Evolutionary conservation across 2,888 invertebrate species (phyloP).

Genomic region (Tachina lurida): DNA sequence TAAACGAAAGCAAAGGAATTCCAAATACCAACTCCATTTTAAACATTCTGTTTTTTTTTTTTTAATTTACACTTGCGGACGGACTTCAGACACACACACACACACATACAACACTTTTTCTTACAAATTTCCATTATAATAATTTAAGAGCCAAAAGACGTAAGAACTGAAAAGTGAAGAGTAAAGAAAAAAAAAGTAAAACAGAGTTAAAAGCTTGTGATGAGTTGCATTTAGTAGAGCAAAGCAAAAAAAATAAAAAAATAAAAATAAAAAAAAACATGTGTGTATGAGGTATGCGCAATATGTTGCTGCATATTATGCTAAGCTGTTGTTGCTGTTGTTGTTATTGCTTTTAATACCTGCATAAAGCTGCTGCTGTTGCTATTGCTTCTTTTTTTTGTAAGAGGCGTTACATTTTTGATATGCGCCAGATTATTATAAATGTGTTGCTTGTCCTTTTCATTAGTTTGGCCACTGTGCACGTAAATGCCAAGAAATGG

Average conservation of each 20-base stretch:
- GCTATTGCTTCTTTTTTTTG: conserved; percentile 50
- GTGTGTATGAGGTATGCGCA: conserved; percentile 19
- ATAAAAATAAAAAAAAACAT: neutral
- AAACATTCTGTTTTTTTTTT: conserved; percentile 20
- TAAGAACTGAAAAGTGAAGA: conserved; percentile 28
- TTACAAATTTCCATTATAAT: conserved; percentile 53
- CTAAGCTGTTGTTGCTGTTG: conserved; percentile 15
- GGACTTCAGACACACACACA: conserved; percentile 1
- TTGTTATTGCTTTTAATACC: conserved; percentile 17
- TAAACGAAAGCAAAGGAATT: conserved; percentile 14
- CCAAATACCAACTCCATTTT: conserved; percentile 58
- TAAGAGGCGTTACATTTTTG: conserved; percentile 75
- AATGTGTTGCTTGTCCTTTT: conserved; percentile 75
- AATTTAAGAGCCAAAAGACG: conserved; percentile 35
- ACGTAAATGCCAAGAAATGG: conserved; percentile 50
- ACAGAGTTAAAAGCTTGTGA: conserved; percentile 52
- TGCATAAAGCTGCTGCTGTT: conserved; percentile 17
- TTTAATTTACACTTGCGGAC: conserved; percentile 41
- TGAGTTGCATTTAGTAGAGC: conserved; percentile 64
- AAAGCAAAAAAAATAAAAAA: conserved; percentile 20
- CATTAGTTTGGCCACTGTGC: conserved; percentile 72
- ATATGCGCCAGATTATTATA: conserved; percentile 77
- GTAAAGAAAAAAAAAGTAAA: conserved; percentile 4
- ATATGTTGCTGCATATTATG: conserved; percentile 57
- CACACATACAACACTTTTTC: neutral